phyloP scores from a whole-genome alignment of 2,797 vertebrate species.

The Syngnathus acus region DNA sequence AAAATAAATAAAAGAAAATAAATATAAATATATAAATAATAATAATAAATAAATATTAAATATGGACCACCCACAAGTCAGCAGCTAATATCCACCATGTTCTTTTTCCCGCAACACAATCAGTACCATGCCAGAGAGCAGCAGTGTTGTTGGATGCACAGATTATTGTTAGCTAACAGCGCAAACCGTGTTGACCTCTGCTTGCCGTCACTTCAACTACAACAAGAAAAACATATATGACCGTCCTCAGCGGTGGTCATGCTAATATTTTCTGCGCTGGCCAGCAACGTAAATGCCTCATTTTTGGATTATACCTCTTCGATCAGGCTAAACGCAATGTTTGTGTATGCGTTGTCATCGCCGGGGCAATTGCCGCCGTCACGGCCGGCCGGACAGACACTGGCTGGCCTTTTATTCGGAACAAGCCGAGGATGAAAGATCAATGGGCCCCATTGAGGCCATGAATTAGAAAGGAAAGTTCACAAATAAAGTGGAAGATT shows the following conservation, averaged over 20 bases:
- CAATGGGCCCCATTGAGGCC: slow-evolving; percentile 59
- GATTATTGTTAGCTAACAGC: too few species aligned
- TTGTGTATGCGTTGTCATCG: slow-evolving; percentile 32
- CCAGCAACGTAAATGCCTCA: slow-evolving; percentile 7
- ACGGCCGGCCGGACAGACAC: slow-evolving; percentile 42
- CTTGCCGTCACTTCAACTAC: not conserved
- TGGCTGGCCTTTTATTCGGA: slow-evolving; percentile 63
- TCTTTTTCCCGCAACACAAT: too few species aligned
- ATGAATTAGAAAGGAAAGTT: slow-evolving; percentile 56
- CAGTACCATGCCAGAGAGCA: too few species aligned
- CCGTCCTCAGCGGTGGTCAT: not conserved
- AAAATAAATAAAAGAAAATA: too few species aligned
- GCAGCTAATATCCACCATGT: too few species aligned
- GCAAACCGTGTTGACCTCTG: not conserved
- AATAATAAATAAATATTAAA: too few species aligned
- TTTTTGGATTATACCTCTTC: slow-evolving; percentile 54
- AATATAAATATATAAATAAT: too few species aligned
- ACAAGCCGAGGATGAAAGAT: slow-evolving; percentile 62
- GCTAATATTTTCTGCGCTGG: slow-evolving; percentile 29
- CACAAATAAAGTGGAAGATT: slow-evolving; percentile 50
- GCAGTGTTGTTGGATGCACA: too few species aligned
- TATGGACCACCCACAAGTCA: too few species aligned
- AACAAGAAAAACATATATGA: not conserved
- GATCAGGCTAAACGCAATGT: slow-evolving; percentile 56
- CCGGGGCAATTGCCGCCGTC: slow-evolving; percentile 53